Evolutionary conservation across 2,888 invertebrate species (phyloP).

Genomic region (Eilema sororculum): DNA sequence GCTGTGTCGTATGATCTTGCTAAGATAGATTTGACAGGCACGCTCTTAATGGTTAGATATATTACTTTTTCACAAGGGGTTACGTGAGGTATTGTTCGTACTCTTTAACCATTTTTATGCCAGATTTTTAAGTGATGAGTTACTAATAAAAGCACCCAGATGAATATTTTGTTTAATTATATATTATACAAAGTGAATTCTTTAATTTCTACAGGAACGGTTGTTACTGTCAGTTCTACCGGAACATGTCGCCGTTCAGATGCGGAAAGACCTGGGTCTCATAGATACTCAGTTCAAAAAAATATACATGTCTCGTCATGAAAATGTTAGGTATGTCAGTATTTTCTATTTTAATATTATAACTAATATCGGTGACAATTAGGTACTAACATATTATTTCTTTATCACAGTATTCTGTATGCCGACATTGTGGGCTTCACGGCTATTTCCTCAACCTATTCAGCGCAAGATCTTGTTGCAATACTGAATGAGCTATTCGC

Average conservation of each 20-base stretch:
- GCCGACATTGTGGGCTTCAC: conserved; percentile 99
- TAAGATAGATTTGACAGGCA: conserved; percentile 11
- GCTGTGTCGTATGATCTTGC: conserved; percentile 5
- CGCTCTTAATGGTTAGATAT: conserved; percentile 1
- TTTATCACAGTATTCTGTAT: conserved; percentile 93
- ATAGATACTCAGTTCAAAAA: conserved; percentile 98
- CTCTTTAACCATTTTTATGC: background rate
- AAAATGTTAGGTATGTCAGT: conserved; percentile 94
- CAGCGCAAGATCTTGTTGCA: conserved; percentile 97
- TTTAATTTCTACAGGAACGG: conserved; percentile 90
- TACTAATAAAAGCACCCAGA: background rate
- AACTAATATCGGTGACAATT: conserved; percentile 14
- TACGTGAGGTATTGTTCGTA: background rate
- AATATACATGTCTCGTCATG: conserved; percentile 98
- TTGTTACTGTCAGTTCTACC: conserved; percentile 97
- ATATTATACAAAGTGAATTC: background rate
- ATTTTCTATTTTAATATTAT: conserved; percentile 16
- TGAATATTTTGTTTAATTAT: background rate
- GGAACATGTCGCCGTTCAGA: conserved; percentile 98
- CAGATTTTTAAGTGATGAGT: background rate
- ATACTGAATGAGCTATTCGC: conserved; percentile 98
- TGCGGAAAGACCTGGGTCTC: conserved; percentile 97
- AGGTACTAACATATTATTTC: conserved; percentile 37
- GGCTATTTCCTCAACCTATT: conserved; percentile 97
- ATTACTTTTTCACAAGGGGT: background rate